Evolutionary conservation across 2,888 invertebrate species (phyloP).

Genomic region (Alitta virens): DNA sequence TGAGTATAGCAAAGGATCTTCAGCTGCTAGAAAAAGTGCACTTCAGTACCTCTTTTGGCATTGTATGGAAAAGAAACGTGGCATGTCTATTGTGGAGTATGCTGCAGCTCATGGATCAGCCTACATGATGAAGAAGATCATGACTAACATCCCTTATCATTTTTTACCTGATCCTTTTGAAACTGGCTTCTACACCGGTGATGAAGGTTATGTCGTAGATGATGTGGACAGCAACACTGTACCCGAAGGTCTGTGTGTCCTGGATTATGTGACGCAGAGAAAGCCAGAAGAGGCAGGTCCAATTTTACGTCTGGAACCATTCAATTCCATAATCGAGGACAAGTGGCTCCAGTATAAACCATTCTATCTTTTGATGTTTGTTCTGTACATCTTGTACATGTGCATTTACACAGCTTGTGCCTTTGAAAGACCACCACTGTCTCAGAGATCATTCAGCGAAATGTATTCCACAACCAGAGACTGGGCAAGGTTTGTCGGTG

Average conservation of each 20-base stretch:
- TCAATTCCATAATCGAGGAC: conserved; percentile 9
- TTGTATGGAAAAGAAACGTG: background rate
- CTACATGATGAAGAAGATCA: conserved; percentile 7
- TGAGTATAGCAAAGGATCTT: conserved; percentile 2
- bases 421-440: background rate
- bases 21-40: conserved; percentile 8
- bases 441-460: background rate
- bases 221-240: conserved; percentile 6
- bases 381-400: conserved; percentile 12
- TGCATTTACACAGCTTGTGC: conserved; percentile 4
- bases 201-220: conserved; percentile 9
- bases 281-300: conserved; percentile 2
- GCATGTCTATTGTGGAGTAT: conserved; percentile 1
- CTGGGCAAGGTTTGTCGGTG: conserved; percentile 8
- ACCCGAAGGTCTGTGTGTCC: background rate
- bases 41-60: conserved; percentile 7
- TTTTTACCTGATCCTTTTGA: conserved; percentile 10
- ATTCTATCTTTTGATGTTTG: conserved; percentile 5
- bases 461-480: conserved; percentile 7
- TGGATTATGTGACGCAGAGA: conserved; percentile 7
- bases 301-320: conserved; percentile 9
- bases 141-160: conserved; percentile 2
- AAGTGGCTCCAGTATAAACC: conserved; percentile 9
- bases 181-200: conserved; percentile 3
- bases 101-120: conserved; percentile 3